phyloP scores from a whole-genome alignment of 1,140 invertebrate species.

The Lasioglossum albipes region DNA sequence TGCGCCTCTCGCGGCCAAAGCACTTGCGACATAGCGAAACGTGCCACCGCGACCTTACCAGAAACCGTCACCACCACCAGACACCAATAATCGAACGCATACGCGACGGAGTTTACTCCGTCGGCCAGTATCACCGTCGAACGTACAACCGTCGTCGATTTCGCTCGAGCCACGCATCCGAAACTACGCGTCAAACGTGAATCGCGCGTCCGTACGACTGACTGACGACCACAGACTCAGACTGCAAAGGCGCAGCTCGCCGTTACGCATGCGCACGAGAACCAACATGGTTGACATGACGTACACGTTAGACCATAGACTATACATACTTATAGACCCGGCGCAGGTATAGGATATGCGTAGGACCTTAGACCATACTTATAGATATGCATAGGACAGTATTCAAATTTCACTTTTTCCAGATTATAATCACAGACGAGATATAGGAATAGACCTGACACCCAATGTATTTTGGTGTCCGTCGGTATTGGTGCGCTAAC shows the following conservation, averaged over 20 bases:
- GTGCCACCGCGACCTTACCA: constrained; percentile 22
- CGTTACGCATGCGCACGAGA: background rate
- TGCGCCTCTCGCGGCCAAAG: constrained; percentile 46
- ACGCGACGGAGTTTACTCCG: constrained; percentile 3
- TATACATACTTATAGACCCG: too few relatives aligned
- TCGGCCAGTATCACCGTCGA: constrained; percentile 15
- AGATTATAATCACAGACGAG: too few relatives aligned
- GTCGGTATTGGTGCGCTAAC: too few relatives aligned
- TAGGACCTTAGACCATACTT: too few relatives aligned
- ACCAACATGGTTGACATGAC: constrained; percentile 17
- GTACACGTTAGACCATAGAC: background rate
- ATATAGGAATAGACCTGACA: too few relatives aligned
- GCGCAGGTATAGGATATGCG: too few relatives aligned
- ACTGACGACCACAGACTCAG: constrained; percentile 34
- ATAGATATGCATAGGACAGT: too few relatives aligned
- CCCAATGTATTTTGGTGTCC: too few relatives aligned
- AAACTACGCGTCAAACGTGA: constrained; percentile 44
- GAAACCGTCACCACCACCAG: constrained; percentile 32
- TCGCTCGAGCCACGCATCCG: constrained; percentile 27
- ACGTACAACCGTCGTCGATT: constrained; percentile 29
- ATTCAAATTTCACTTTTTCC: too few relatives aligned
- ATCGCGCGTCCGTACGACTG: constrained; percentile 62
- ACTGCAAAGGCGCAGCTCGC: constrained; percentile 44
- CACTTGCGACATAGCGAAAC: constrained; percentile 64
- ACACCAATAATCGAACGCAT: constrained; percentile 34